Base-by-base conservation (phyloP, 2,888 invertebrate genomes). In the Pyrocoelia pectoralis region DNA sequence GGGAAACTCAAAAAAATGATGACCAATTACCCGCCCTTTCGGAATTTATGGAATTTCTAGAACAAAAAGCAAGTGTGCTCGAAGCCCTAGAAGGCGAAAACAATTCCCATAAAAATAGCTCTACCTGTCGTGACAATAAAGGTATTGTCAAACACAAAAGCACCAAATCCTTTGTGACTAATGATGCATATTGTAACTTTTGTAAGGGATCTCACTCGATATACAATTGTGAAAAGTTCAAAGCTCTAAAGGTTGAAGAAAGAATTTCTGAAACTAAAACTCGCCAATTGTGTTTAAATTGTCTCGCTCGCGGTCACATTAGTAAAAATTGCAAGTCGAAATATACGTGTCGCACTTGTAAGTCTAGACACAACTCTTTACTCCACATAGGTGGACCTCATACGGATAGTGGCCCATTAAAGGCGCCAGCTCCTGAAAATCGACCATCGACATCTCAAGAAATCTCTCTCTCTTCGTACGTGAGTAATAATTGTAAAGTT, bases 261-360 rank as follows among this genome's bases (percentile, higher is more conserved):
- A 24, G 65, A 8, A 57, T 50, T 19, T 17, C 8, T 2, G 51
- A 61, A 15, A 52, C 53, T 1, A 69, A 64, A 57, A 48, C n/a
- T 12, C 19, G 24, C 17, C 29, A 60, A n/a, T 33, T 68, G 8
- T 69, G 69, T 15, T 9, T 60, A 8, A 68, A 66, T 57, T 70
- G 70, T 52, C 62, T 68, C n/a, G 12, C 43, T 10, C 12, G 13
- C 8, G 59, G 57, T 14, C 69, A 70, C 56, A 28, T 33, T 2
- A 40, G 12, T n/a, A 43, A 18, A 8, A 12, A 51, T 14, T 69
- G 64, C 33, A 54, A 58, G 24, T 54, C 41, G 10, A 14, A 38
- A n/a, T 40, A 24, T 12, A 63, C 52, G 14, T 59, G 56, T 29
- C 50, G 28, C 9, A 58, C 56, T 13, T 63, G 68, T 17, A 15